Evolutionary conservation across 2,113 vertebrate genomes (phyloP).

Genomic region (Oceanodroma tethys): DNA sequence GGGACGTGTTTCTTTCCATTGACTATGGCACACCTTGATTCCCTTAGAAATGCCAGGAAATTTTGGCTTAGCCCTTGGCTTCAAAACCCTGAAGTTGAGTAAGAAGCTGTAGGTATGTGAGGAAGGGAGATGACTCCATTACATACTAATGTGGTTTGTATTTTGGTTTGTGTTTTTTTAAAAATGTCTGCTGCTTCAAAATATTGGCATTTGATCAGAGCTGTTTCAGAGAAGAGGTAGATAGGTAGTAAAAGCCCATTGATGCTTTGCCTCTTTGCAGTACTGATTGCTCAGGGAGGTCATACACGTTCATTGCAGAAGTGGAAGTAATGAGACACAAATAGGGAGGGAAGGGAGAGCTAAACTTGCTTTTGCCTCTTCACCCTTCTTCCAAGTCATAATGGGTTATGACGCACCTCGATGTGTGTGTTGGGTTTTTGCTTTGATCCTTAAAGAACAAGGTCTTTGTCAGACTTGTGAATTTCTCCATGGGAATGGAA

Average conservation of each 20-base stretch:
- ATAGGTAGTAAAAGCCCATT: not conserved
- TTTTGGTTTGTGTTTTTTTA: not conserved
- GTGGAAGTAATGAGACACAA: not conserved
- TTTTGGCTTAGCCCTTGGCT: not conserved
- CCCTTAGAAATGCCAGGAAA: not conserved
- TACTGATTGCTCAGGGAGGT: not conserved
- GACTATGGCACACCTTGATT: not conserved
- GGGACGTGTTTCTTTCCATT: not conserved
- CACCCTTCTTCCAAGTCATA: not conserved
- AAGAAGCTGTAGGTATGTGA: not conserved
- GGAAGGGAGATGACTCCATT: not conserved
- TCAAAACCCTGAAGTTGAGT: not conserved
- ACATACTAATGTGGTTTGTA: not conserved
- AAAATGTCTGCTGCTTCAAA: not conserved
- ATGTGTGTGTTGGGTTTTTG: not conserved
- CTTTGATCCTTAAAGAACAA: not conserved
- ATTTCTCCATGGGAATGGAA: not conserved
- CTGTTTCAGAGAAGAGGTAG: not conserved
- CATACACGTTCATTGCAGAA: not conserved
- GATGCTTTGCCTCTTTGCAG: not conserved
- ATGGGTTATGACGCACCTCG: accelerated
- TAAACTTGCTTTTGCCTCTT: not conserved
- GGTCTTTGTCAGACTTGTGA: not conserved
- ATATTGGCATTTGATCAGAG: accelerated
- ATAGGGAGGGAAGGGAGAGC: not conserved